These are phyloP conservation scores for Marcusenius ussheri DNA, from an alignment of 2,113 vertebrate genomes.

Conservation along the genomic window DNA sequence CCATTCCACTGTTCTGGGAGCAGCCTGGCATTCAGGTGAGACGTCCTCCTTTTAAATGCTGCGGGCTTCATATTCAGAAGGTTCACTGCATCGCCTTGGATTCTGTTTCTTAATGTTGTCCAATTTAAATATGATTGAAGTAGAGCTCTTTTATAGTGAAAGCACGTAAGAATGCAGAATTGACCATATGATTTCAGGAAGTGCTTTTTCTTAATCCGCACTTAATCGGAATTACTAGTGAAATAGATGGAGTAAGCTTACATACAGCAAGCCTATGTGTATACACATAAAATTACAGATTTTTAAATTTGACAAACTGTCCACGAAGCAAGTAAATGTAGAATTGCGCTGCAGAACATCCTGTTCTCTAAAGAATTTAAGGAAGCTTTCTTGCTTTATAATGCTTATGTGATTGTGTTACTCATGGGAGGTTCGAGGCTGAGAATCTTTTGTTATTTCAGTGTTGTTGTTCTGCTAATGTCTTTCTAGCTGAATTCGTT, in stretches of 20 bases:
- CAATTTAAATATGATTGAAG: not conserved
- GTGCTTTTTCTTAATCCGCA: not conserved
- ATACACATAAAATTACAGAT: not conserved
- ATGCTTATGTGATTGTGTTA: not conserved
- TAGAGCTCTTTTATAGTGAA: not conserved
- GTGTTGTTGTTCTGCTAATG: not conserved
- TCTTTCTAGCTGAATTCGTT: not conserved
- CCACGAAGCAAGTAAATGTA: not conserved
- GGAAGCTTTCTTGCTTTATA: not conserved
- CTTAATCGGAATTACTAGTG: not conserved
- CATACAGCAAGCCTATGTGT: not conserved
- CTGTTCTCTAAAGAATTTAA: not conserved
- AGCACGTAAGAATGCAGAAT: not conserved
- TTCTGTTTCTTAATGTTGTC: not conserved
- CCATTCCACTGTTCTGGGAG: constrained; percentile 95
- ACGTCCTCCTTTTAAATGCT: not conserved
- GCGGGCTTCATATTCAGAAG: not conserved
- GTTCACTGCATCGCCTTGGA: not conserved
- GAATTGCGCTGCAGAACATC: not conserved
- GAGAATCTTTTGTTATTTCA: not conserved
- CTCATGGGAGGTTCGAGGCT: not conserved
- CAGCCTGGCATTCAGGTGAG: constrained; percentile 93
- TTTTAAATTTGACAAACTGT: not conserved
- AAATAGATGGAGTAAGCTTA: not conserved
- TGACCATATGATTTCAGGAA: not conserved